Conservation (phyloP, 2,113 vertebrate genomes). For the Catharus fuscescens region DNA sequence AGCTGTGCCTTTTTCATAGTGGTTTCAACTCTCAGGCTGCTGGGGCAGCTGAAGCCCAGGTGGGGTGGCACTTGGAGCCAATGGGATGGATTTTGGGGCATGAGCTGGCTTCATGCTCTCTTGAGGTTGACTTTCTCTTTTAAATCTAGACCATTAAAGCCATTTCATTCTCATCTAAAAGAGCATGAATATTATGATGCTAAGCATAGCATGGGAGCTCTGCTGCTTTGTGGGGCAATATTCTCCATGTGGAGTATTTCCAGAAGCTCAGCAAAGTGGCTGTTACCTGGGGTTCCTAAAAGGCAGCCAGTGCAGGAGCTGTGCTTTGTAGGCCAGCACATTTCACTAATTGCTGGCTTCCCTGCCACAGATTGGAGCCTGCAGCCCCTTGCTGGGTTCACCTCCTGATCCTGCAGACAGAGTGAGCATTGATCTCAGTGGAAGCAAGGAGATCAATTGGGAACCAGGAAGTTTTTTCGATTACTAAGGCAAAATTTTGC, state of each 20-base stretch:
- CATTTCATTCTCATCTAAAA: background rate
- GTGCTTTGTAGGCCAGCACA: background rate
- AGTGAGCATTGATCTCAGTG: background rate
- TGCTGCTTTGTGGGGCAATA: background rate
- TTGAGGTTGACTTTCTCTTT: background rate
- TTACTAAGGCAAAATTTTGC: background rate
- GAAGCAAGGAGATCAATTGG: background rate
- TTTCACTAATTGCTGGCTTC: background rate
- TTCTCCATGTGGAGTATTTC: background rate
- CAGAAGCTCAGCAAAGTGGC: background rate
- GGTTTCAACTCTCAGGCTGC: background rate
- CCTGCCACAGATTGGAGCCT: background rate
- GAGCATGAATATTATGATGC: background rate
- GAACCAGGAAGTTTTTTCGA: background rate
- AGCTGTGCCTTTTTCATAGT: background rate
- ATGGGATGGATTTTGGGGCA: accelerated
- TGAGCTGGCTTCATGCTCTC: background rate
- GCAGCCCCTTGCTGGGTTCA: background rate
- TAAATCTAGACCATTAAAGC: background rate
- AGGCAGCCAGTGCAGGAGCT: background rate
- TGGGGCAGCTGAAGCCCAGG: background rate
- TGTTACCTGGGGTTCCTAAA: background rate
- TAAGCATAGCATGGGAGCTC: background rate
- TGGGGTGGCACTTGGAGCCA: accelerated
- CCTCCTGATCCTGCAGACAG: slow-evolving; percentile 11